These are phyloP conservation scores for Aotus griseimembra DNA, from an alignment of 2,797 vertebrate genomes.

Conservation along the genomic window DNA sequence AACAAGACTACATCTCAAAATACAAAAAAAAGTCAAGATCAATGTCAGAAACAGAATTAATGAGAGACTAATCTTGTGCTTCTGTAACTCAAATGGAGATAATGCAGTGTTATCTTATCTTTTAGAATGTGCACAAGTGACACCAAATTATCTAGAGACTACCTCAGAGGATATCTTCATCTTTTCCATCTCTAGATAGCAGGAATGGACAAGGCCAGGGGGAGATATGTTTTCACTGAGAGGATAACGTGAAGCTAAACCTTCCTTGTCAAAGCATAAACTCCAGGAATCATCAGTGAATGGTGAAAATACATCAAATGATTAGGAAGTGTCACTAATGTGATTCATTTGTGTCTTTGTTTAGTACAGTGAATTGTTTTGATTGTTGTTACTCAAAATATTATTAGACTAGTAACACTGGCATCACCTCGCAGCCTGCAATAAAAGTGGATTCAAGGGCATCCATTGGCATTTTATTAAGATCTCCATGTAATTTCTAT, in stretches of 20 bases:
- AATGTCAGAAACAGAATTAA: background rate
- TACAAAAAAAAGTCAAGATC: background rate
- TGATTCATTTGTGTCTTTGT: background rate
- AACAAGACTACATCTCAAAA: too few species aligned
- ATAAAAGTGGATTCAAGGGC: background rate
- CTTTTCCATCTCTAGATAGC: background rate
- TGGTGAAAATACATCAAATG: background rate
- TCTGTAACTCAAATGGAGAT: background rate
- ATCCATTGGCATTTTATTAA: background rate
- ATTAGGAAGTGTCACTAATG: background rate
- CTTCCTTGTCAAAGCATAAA: background rate
- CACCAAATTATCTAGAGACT: background rate
- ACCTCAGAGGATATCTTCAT: background rate
- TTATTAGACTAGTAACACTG: background rate
- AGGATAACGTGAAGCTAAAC: background rate
- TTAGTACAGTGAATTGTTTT: background rate
- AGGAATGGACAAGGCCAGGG: background rate
- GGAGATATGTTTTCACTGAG: too few species aligned
- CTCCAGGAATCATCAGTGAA: background rate
- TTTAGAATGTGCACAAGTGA: background rate
- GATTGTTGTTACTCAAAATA: background rate
- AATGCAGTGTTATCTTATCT: background rate
- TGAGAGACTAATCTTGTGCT: accelerated
- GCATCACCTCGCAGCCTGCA: background rate
- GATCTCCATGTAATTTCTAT: background rate